Evolutionary conservation across 1,140 invertebrate species (phyloP).

Genomic region (Tetragonula clypearis): DNA sequence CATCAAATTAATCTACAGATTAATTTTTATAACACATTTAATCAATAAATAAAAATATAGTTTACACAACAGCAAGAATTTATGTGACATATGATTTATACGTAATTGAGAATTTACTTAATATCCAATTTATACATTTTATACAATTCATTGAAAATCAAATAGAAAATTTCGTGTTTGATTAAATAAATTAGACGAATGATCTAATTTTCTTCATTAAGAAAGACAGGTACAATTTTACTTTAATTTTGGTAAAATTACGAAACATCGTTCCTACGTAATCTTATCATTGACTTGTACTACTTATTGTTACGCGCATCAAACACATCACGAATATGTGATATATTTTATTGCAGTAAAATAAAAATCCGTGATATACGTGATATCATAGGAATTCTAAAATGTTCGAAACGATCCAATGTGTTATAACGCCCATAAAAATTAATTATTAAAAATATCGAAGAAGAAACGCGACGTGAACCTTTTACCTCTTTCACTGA

Average conservation of each 20-base stretch:
- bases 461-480: neutral
- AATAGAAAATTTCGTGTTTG: neutral
- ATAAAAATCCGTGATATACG: neutral
- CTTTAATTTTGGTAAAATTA: neutral
- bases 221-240: neutral
- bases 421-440: neutral
- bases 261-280: neutral
- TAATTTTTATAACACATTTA: neutral
- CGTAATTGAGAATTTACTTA: neutral
- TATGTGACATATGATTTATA: no score
- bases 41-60: neutral
- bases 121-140: neutral
- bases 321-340: neutral
- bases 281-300: neutral
- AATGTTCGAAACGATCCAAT: neutral
- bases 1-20: no score
- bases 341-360: neutral
- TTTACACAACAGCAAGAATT: no score
- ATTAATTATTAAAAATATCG: neutral
- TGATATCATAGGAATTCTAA: neutral
- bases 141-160: no score
- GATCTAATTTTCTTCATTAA: neutral
- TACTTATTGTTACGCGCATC: no score
- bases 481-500: neutral
- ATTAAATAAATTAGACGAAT: neutral